These are phyloP conservation scores for Pantelozetes paolii DNA, from an alignment of 2,888 invertebrate species.

Conservation along the genomic window DNA sequence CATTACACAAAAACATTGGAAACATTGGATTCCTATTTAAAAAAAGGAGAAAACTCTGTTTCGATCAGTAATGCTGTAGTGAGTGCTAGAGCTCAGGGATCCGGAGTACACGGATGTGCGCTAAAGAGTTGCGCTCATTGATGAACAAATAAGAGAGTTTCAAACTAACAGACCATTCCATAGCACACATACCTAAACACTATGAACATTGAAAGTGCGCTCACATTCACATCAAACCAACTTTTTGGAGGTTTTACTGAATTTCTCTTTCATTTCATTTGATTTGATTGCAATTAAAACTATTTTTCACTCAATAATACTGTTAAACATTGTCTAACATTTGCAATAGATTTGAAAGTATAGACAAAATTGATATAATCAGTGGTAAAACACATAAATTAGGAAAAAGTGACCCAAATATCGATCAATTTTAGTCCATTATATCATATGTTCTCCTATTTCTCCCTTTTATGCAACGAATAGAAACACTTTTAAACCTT, in stretches of 20 bases:
- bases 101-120: constrained; percentile 22
- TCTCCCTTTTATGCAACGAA: background rate
- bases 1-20: background rate
- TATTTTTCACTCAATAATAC: background rate
- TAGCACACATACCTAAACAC: background rate
- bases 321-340: background rate
- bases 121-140: constrained; percentile 17
- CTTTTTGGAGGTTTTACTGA: background rate
- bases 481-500: constrained; percentile 29
- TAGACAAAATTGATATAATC: background rate
- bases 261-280: constrained; percentile 5
- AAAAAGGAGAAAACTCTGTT: constrained; percentile 10
- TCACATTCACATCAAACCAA: background rate
- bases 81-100: background rate
- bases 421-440: constrained; percentile 33
- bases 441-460: background rate
- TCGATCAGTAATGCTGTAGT: background rate
- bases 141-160: constrained; percentile 5
- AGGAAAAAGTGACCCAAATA: constrained; percentile 30
- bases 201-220: background rate
- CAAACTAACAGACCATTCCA: background rate
- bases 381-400: background rate
- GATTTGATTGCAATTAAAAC: background rate
- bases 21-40: constrained; percentile 22
- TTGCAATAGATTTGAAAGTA: background rate